Conservation (phyloP, 2,113 vertebrate genomes). For the Leucopsar rothschildi region DNA sequence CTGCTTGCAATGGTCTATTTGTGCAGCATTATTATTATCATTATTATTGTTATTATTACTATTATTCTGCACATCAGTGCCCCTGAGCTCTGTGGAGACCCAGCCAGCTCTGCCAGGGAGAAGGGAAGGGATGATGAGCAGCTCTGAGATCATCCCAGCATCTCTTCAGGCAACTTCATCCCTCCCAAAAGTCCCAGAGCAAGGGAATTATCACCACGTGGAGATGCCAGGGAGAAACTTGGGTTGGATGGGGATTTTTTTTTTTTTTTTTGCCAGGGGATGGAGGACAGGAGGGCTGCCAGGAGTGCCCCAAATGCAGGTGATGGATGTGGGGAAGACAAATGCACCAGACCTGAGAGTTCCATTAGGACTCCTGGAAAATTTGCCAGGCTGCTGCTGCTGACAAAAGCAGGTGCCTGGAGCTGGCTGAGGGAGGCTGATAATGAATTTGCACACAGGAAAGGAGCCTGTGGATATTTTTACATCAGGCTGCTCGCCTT, state of each 20-base stretch:
- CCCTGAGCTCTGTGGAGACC: not conserved
- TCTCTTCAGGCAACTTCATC: not conserved
- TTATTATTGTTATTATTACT: not conserved
- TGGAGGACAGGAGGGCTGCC: not conserved
- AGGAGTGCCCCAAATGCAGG: fast-evolving
- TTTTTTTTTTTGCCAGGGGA: not conserved
- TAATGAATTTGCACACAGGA: not conserved
- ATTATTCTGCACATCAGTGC: not conserved
- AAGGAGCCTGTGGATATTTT: constrained; percentile 35
- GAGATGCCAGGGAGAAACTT: not conserved
- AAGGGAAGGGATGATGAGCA: fast-evolving
- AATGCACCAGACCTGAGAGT: not conserved
- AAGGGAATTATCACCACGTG: not conserved
- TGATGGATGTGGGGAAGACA: not conserved
- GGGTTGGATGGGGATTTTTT: not conserved
- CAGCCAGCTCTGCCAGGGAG: not conserved
- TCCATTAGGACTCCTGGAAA: not conserved
- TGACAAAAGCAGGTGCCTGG: not conserved
- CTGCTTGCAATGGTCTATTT: not conserved
- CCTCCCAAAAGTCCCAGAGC: not conserved
- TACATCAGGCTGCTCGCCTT: not conserved
- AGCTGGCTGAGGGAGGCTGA: constrained; percentile 15
- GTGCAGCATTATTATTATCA: not conserved
- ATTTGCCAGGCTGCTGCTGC: constrained; percentile 1
- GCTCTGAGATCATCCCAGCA: not conserved